A percentile compares a stretch with the other conserved stretches of the same genome.
Evolutionary conservation across 2,888 invertebrate genomes (phyloP).

Genomic region (Noctua fimbriata): DNA sequence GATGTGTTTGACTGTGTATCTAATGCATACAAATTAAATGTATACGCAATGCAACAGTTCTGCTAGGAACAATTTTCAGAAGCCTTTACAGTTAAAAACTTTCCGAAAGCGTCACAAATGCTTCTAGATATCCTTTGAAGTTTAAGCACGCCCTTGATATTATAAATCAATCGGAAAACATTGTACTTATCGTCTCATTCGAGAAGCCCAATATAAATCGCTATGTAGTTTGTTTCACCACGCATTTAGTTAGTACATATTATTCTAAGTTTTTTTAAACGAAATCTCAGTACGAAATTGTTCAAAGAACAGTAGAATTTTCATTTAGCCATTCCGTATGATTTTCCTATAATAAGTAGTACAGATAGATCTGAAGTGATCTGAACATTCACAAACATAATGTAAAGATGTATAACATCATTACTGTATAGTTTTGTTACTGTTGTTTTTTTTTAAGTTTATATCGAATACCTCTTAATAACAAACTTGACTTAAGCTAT

Average conservation of each 20-base stretch:
- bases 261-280: slow-evolving; percentile 6
- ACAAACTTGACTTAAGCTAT: slow-evolving; percentile 5
- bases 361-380: slow-evolving; percentile 47
- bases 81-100: neutral
- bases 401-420: slow-evolving; percentile 43
- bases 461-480: slow-evolving; percentile 13
- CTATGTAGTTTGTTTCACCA: neutral
- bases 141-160: slow-evolving; percentile 1
- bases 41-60: slow-evolving; percentile 22
- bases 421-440: slow-evolving; percentile 29
- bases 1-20: slow-evolving; percentile 60
- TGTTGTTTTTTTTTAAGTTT: slow-evolving; percentile 34
- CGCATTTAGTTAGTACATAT: slow-evolving; percentile 10
- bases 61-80: slow-evolving; percentile 5
- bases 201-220: neutral
- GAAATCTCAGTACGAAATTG: slow-evolving; percentile 8
- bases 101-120: neutral
- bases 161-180: slow-evolving; percentile 36
- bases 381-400: slow-evolving; percentile 43
- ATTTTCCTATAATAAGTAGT: neutral
- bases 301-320: slow-evolving; percentile 19
- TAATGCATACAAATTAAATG: slow-evolving; percentile 44
- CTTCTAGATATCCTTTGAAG: neutral
- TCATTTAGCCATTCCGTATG: neutral
- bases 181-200: slow-evolving; percentile 38